These are phyloP conservation scores for Cisticola juncidis DNA, from an alignment of 2,113 vertebrate species.

Conservation along the genomic window DNA sequence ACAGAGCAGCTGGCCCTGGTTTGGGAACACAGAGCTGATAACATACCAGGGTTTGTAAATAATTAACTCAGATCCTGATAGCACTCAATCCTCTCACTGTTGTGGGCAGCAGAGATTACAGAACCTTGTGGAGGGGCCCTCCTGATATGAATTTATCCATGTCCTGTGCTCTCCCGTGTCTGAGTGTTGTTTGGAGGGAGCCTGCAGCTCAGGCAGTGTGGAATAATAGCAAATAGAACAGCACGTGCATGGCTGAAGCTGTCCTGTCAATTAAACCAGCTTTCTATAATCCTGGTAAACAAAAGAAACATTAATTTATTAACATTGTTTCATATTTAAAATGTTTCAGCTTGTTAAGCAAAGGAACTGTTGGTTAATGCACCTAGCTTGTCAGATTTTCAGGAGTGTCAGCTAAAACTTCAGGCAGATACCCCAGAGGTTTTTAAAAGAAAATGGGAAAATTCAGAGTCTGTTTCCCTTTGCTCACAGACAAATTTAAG, in stretches of 20 bases:
- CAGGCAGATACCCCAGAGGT: neutral
- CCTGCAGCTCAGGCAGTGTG: neutral
- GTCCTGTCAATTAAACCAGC: neutral
- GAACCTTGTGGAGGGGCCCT: neutral
- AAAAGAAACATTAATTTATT: neutral
- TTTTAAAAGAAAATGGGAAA: neutral
- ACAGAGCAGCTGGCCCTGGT: accelerated
- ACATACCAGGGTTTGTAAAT: neutral
- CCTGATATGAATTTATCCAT: neutral
- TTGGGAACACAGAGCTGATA: neutral
- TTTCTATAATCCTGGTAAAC: neutral
- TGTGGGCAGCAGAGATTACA: neutral
- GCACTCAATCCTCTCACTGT: accelerated
- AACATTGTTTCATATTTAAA: neutral
- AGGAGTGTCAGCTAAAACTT: neutral
- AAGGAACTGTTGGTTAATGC: neutral
- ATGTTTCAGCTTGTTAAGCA: neutral
- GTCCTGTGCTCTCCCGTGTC: too few species aligned
- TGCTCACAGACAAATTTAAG: neutral
- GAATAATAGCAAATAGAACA: neutral
- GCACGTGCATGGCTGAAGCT: neutral
- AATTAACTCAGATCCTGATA: neutral
- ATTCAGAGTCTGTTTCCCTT: neutral
- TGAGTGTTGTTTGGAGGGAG: neutral
- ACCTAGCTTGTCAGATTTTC: neutral